A percentile compares a stretch with the other conserved stretches of the same genome.
Evolutionary conservation across 2,888 invertebrate genomes (phyloP).

Genomic region (Tricholauxania praeusta): DNA sequence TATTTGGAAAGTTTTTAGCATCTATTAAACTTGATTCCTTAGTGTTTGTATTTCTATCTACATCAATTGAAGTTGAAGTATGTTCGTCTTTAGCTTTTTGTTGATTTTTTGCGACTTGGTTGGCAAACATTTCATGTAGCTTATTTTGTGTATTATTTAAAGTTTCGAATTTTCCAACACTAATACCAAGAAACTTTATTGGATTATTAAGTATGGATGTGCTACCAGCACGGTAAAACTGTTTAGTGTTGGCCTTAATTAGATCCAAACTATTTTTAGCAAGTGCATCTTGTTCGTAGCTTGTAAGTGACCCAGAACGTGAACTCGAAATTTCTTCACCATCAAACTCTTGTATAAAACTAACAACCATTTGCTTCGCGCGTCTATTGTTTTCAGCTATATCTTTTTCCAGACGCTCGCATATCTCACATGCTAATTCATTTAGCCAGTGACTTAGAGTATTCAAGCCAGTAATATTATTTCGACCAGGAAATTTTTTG

Average conservation of each 20-base stretch:
- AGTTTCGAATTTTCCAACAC: conserved; percentile 83
- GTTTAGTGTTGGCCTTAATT: conserved; percentile 73
- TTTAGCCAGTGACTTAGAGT: conserved; percentile 83
- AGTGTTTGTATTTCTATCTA: not conserved
- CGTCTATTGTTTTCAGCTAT: conserved; percentile 82
- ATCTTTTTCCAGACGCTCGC: conserved; percentile 86
- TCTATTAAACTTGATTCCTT: not conserved
- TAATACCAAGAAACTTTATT: conserved; percentile 80
- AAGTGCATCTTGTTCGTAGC: conserved; percentile 77
- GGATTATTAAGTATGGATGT: conserved; percentile 68
- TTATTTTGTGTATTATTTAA: conserved; percentile 70
- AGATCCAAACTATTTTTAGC: conserved; percentile 76
- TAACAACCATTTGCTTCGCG: conserved; percentile 82
- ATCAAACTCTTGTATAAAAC: conserved; percentile 73
- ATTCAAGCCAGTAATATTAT: conserved; percentile 76
- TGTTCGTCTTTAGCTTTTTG: not conserved
- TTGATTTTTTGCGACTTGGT: conserved; percentile 59
- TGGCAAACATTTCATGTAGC: conserved; percentile 73
- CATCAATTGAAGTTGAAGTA: not conserved
- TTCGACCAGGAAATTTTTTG: conserved; percentile 90
- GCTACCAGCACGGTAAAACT: conserved; percentile 60
- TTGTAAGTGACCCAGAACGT: conserved; percentile 73
- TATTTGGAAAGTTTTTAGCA: not conserved
- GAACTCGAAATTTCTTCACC: conserved; percentile 75
- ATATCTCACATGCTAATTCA: conserved; percentile 85